Percentiles rank a stretch among this genome's conserved stretches.
phyloP scores from a whole-genome alignment of 2,888 invertebrate genomes.

The Mesorhabditis spiculigera region DNA sequence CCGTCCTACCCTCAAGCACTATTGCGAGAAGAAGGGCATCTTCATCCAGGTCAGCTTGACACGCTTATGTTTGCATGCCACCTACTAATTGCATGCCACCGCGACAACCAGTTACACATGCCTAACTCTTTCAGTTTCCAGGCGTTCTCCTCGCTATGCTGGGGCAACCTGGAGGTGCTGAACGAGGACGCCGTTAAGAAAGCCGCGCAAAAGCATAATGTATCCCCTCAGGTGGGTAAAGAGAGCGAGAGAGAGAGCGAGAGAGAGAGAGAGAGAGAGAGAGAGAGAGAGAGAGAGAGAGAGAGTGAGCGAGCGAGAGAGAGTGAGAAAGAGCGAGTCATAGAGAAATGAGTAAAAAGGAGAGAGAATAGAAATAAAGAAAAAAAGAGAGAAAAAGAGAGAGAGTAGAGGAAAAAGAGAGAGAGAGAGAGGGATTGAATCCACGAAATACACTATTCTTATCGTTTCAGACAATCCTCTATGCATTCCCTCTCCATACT shows the following conservation, averaged over 20 bases:
- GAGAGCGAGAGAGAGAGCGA: not conserved
- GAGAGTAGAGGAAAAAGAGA: too few relatives aligned
- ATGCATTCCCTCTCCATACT: conserved; percentile 32
- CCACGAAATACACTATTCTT: not conserved
- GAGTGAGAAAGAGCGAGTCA: too few relatives aligned
- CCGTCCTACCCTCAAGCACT: conserved; percentile 45
- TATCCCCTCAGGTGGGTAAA: conserved; percentile 20
- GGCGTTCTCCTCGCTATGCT: conserved; percentile 61
- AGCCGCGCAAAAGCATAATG: conserved; percentile 66
- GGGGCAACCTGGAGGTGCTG: conserved; percentile 61
- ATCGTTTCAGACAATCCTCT: conserved; percentile 30
- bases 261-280: too few relatives aligned
- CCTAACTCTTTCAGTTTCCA: conserved; percentile 32
- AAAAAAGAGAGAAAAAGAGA: not conserved
- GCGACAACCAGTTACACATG: not conserved
- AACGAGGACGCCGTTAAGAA: conserved; percentile 66
- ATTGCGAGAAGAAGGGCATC: conserved; percentile 57
- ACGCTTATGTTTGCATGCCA: too few relatives aligned
- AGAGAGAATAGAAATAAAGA: not conserved
- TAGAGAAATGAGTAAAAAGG: not conserved
- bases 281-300: too few relatives aligned
- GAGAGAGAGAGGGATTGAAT: too few relatives aligned
- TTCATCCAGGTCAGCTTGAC: conserved; percentile 43
- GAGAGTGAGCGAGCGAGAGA: too few relatives aligned
- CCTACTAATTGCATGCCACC: too few relatives aligned